phyloP scores from a whole-genome alignment of 1,140 invertebrate genomes.

The Sinonovacula constricta region DNA sequence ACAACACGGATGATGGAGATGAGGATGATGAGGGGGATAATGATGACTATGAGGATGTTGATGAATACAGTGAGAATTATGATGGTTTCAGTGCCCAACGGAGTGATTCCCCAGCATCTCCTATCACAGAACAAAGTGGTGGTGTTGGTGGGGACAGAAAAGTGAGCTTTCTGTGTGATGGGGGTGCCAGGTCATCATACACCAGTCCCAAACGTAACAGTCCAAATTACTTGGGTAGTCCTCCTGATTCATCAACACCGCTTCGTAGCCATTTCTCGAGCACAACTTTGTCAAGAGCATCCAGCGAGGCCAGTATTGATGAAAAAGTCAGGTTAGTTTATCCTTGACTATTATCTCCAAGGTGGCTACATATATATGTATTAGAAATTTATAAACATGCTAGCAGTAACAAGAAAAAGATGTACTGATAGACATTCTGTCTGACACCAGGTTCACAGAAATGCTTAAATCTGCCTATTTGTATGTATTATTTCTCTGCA shows the following conservation, averaged over 20 bases:
- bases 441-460: too few relatives aligned
- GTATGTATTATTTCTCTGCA: too few relatives aligned
- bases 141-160: not conserved
- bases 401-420: too few relatives aligned
- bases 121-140: not conserved
- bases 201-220: conserved; percentile 38
- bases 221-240: conserved; percentile 34
- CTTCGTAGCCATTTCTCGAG: conserved; percentile 37
- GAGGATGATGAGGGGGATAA: conserved; percentile 25
- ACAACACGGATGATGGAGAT: conserved; percentile 45
- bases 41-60: conserved; percentile 8
- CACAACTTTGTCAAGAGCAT: conserved; percentile 78
- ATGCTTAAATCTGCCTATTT: too few relatives aligned
- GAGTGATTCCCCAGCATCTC: too few relatives aligned
- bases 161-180: conserved; percentile 25
- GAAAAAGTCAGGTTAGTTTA: conserved; percentile 61
- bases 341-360: too few relatives aligned
- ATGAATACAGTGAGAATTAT: conserved; percentile 11
- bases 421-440: too few relatives aligned
- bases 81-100: not conserved
- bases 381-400: too few relatives aligned
- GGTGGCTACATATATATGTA: too few relatives aligned
- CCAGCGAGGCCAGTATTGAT: conserved; percentile 73
- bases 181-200: not conserved
- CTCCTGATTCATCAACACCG: conserved; percentile 52